Base-by-base conservation (phyloP, 2,113 vertebrate genomes). In the Diphyllodes magnificus region DNA sequence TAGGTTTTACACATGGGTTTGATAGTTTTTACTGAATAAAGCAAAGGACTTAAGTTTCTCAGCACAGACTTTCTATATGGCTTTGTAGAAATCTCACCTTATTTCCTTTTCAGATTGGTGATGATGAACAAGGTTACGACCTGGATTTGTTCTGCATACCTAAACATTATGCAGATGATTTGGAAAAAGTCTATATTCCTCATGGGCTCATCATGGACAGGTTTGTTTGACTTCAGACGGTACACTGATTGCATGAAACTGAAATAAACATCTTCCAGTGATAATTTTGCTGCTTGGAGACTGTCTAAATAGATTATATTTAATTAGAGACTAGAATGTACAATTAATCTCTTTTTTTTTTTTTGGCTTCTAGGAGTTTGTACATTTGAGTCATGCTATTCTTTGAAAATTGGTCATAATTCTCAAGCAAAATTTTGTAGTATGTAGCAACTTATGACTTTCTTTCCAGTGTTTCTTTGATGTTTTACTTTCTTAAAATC, bases 181-280 rank as follows among this genome's bases (percentile, higher is more conserved):
- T 99, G 97, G 99, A 99, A 90, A 98, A 97, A 89, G 99, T 99
- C 90, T 99, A 99, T 97, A 99, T 99, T 97, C 99, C 99, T 93
- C 99, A 99, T 45, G 99, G 99, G 59, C 98, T 99, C 96, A 99
- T 99, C 97, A 98, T 99, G 98, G 99, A 99, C 98, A 99, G 99
- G 99, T 99, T 95, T 54, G 98, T 97, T 95, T 92, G 63, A 81
- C 53, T 87, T 95, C 68, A 59, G 66, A 44, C 13, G 14, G 44
- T 79, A 15, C 40, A 6, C 21, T 88, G 23, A 70, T 94, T 82
- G 61, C 33, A 14, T 63, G 45, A 59, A 6, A 12, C 65, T 90
- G 69, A 24, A 87, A 73, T 88, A 71, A 76, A 63, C 37, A 15
- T 60, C 51, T 89, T 50, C 30, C 66, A 64, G 37, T 73, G 64